Evolutionary conservation across 2,888 invertebrate genomes (phyloP), one percentile per base, ranked within the genome.

Genomic region (Nymphalis polychloros): DNA sequence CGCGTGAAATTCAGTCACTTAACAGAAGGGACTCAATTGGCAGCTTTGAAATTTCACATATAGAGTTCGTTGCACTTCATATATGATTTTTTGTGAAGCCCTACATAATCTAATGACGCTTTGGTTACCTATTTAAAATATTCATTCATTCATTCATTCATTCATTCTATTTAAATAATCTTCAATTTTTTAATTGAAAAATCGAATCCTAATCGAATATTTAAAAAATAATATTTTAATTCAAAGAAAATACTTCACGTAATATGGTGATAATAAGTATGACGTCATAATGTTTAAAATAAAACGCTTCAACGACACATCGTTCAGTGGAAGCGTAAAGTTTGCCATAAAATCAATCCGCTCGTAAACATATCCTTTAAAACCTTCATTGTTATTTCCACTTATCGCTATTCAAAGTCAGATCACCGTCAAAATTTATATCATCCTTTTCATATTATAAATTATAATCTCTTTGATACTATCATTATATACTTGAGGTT

Each of bases 391-490:
- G 70, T 72, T 62, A 67, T 63, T 53, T 17, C 53, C 63, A 55
- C 68, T 69, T 65, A 69, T 63, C 67, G 66, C 48, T 27, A 17
- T 47, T 55, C 7, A 48, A 46, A 59, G 20, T 41, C 46, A 70
- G 72, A 69, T 72, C 59, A 70, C 59, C 72, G 31, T 64, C 59
- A 31, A 55, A 68, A 62, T 63, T 65, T 68, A 64, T 67, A 59
- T 57, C 20, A 63, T 50, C 23, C 41, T 19, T 50, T 27, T 27
- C 63, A 27, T 41, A 52, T 55, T 48, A 47, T 69, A 67, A 62
- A 68, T 55, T 59, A 20, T 63, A 41, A 59, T 27, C 59, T 64
- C 47, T 71, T 62, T 46, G 60, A 68, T 48, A 16, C 10, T 50
- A 19, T 60, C 46, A 57, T 49, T 27, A 61, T 61, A 5, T 49